Evolutionary conservation across 1,140 invertebrate genomes (phyloP).

Genomic region (Pseudomyrmex dendroicus): DNA sequence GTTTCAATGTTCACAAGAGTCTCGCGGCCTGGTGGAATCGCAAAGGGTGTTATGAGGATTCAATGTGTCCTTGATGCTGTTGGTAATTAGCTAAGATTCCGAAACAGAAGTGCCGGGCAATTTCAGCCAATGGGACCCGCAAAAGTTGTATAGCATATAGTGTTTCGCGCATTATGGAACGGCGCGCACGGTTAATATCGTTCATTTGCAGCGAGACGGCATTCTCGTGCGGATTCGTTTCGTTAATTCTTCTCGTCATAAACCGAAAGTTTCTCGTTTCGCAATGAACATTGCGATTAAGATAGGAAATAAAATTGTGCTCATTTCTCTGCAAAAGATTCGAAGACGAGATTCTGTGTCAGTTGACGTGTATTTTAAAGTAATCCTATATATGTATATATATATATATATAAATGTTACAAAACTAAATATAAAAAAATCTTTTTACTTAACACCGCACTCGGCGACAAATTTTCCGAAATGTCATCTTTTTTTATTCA

Average conservation of each 20-base stretch:
- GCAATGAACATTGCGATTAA: not conserved
- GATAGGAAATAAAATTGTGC: not conserved
- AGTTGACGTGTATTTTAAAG: not conserved
- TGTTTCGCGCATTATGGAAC: slow-evolving; percentile 69
- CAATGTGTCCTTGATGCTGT: not conserved
- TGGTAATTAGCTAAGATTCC: slow-evolving; percentile 75
- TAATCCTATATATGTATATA: not conserved
- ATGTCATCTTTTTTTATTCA: not conserved
- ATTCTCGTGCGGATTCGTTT: slow-evolving; percentile 5
- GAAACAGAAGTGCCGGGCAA: slow-evolving; percentile 66
- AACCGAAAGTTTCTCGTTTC: not conserved
- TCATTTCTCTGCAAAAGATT: not conserved
- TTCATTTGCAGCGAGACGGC: slow-evolving; percentile 41
- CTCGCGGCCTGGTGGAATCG: not conserved
- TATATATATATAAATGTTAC: too few species aligned
- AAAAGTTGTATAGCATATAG: slow-evolving; percentile 54
- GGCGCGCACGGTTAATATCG: slow-evolving; percentile 53
- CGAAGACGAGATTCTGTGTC: not conserved
- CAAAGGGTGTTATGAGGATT: not conserved
- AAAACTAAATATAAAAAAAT: not conserved
- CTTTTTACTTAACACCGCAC: not conserved
- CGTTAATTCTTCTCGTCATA: slow-evolving; percentile 11
- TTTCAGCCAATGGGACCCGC: slow-evolving; percentile 71
- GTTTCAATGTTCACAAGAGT: slow-evolving; percentile 45
- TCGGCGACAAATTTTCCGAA: slow-evolving; percentile 26